Conservation (phyloP, 2,888 invertebrate species). For the Bugula neritina region DNA sequence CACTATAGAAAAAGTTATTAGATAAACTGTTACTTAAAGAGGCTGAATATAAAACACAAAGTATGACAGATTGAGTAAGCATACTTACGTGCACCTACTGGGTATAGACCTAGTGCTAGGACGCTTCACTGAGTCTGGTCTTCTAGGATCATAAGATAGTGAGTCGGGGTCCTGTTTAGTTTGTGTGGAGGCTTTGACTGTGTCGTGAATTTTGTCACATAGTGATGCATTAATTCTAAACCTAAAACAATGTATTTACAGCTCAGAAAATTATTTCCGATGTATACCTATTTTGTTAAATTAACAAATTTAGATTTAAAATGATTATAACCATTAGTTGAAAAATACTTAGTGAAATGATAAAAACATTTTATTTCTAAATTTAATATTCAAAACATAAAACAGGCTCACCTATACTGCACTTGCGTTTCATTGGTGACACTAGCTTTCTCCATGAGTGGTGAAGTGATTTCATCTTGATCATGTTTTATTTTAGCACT, state of each 20-base stretch:
- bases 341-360: no score
- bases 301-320: no score
- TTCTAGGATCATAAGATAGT: not conserved
- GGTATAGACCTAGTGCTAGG: constrained; percentile 15
- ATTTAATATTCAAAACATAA: no score
- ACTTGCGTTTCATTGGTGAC: constrained; percentile 19
- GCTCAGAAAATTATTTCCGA: no score
- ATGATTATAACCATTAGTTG: no score
- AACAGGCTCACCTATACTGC: constrained; percentile 24
- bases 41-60: no score
- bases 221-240: constrained; percentile 14
- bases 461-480: not conserved
- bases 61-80: no score
- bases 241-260: no score
- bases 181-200: not conserved
- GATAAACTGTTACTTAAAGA: no score
- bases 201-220: not conserved
- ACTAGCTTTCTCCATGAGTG: constrained; percentile 21
- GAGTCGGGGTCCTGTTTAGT: not conserved
- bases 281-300: no score
- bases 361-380: no score
- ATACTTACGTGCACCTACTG: constrained; percentile 20
- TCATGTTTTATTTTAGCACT: constrained; percentile 1
- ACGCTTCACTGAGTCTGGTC: constrained; percentile 12
- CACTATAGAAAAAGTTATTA: no score